Conservation (phyloP, 1,140 invertebrate genomes). For the Telenomus remus region DNA sequence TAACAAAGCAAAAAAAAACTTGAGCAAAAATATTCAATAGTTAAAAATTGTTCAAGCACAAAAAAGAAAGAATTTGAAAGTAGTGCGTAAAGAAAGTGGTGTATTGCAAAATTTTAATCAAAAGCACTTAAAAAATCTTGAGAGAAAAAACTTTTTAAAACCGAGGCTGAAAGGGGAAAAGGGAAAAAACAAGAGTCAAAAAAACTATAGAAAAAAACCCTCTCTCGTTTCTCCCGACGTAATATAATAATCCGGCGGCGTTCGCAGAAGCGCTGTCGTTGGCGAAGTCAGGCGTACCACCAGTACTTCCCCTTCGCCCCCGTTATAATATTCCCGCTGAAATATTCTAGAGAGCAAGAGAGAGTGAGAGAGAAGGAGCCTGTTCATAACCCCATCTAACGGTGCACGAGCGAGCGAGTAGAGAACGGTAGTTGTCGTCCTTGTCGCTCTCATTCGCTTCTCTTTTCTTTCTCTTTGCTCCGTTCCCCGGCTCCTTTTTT, state of each 20-base stretch:
- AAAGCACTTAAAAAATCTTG: no score
- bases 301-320: conserved; percentile 33
- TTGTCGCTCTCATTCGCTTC: conserved; percentile 15
- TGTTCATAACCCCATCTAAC: conserved; percentile 63
- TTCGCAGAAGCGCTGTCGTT: conserved; percentile 59
- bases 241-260: conserved; percentile 61
- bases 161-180: conserved; percentile 10
- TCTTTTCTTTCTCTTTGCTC: conserved; percentile 46
- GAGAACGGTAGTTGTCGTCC: conserved; percentile 19
- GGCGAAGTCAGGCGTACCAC: conserved; percentile 58
- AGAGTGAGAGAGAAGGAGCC: conserved; percentile 48
- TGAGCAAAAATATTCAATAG: no score
- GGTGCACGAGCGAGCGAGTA: conserved; percentile 31
- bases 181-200: conserved; percentile 33
- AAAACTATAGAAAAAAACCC: conserved; percentile 36
- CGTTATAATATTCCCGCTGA: conserved; percentile 69
- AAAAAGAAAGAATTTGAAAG: no score
- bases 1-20: no score
- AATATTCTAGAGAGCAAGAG: conserved; percentile 65
- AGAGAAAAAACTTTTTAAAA: no score
- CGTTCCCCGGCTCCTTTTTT: conserved; percentile 45
- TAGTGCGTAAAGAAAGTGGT: no score
- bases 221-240: conserved; percentile 46
- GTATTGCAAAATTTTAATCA: no score
- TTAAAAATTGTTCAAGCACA: no score